Evolutionary conservation across 35 echinoderm and acorn worm species (phyloP), one percentile per base, ranked within the genome.

Genomic region (Ophiothrix spiculata): DNA sequence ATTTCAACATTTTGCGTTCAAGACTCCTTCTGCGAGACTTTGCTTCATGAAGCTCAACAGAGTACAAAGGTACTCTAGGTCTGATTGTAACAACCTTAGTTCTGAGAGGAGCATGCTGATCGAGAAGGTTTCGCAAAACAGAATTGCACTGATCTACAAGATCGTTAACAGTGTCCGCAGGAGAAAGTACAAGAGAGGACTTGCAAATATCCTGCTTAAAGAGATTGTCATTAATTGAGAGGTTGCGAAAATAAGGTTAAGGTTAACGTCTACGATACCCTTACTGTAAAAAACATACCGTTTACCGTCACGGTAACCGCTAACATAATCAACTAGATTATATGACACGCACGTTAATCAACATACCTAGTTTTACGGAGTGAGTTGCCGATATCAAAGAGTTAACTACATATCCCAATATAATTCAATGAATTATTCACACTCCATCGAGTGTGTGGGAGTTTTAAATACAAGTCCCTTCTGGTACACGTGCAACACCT

Each of bases 21-120:
- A 81, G 49, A 83, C 42, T 39, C 32, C 36, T 89, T 39, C 38
- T 76, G 29, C 64, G 79, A 35, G 80, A 76, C 75, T 89, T 89
- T 37, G 45, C 79, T 83, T 89, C 56, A 29, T 39, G 56, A 49
- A 81, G 34, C 23, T 89, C 80, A 38, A 75, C 32, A 2, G 32
- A 73, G 21, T 82, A 82, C 87, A 54, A 76, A 28, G 69, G 87
- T 40, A 74, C 75, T 36, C 56, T 56, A 4, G 64, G 87, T 25
- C 87, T 45, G 33, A 81, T 39, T 34, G 56, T 45, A 21, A 87
- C 39, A 29, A 42, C 39, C 37, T 76, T 77, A 78, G 38, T 37
- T 33, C 42, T 39, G 1, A 87, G 14, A 39, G 74, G 85, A 39
- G 85, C 85, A 56, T 87, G 85, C 33, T 56, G 73, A 74, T 87